Percentiles rank a stretch among this genome's conserved stretches.
Conservation (phyloP, 2,797 vertebrate genomes). For the Esox masquinongy region DNA sequence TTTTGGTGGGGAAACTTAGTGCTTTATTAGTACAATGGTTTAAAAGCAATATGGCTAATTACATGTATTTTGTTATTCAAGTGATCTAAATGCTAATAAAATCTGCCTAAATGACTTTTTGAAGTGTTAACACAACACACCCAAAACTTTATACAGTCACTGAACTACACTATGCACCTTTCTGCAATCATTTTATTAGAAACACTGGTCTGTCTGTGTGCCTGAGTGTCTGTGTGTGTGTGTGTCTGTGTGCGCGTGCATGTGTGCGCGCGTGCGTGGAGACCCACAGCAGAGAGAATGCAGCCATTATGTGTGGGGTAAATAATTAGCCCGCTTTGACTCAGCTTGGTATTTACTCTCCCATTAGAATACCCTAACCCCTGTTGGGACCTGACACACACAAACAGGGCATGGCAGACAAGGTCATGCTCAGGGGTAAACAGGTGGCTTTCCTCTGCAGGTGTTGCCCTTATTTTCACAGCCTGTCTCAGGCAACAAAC, state of each 20-base stretch:
- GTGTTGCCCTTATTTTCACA: constrained; percentile 52
- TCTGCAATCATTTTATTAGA: constrained; percentile 14
- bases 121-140: constrained; percentile 32
- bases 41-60: neutral
- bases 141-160: neutral
- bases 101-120: constrained; percentile 1
- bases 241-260: constrained; percentile 33
- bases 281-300: constrained; percentile 40
- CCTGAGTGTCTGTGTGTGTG: constrained; percentile 20
- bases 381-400: constrained; percentile 32
- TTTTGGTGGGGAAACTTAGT: neutral
- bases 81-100: neutral
- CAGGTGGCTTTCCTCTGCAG: constrained; percentile 64
- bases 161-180: neutral
- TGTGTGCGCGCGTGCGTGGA: constrained; percentile 25
- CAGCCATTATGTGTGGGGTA: constrained; percentile 56
- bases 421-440: constrained; percentile 53
- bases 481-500: constrained; percentile 33
- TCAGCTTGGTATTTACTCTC: constrained; percentile 60
- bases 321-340: constrained; percentile 72
- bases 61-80: neutral
- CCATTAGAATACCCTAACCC: constrained; percentile 46
- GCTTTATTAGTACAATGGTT: neutral
- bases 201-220: constrained; percentile 1
- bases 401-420: constrained; percentile 1